A percentile compares a stretch with the other conserved stretches of the same genome.
Conservation (phyloP, 2,113 vertebrate genomes). For the Salvelinus alpinus region DNA sequence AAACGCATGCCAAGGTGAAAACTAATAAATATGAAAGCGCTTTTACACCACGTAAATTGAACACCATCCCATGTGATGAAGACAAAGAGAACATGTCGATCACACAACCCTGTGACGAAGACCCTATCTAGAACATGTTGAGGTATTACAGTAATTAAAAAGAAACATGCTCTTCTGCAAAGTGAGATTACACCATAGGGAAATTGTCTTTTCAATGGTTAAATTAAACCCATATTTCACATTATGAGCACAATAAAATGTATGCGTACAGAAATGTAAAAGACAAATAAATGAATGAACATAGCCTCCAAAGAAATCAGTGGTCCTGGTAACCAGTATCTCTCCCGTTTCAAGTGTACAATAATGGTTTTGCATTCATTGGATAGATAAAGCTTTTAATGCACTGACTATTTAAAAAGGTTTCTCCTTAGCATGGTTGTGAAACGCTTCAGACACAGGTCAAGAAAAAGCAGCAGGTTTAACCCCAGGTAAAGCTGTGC, state of each 20-base stretch:
- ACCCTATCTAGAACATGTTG: too few relatives aligned
- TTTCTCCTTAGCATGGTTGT: background rate
- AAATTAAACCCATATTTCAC: conserved; percentile 79
- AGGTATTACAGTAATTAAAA: conserved; percentile 1
- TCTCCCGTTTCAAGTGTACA: background rate
- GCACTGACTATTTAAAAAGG: background rate
- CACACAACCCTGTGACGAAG: too few relatives aligned
- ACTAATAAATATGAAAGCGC: conserved; percentile 51
- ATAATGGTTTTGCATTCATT: conserved; percentile 1
- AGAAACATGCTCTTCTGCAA: conserved; percentile 35
- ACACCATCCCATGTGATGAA: background rate
- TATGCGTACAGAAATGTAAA: conserved; percentile 61
- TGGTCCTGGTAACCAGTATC: conserved; percentile 5
- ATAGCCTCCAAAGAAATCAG: too few relatives aligned
- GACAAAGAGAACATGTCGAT: background rate
- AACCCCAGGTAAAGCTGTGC: conserved; percentile 14
- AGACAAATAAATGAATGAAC: conserved; percentile 43
- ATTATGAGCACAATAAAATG: conserved; percentile 56
- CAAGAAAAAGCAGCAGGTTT: background rate
- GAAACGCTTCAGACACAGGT: background rate
- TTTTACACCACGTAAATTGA: conserved; percentile 27
- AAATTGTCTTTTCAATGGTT: conserved; percentile 63
- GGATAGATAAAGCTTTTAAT: background rate
- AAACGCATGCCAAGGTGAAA: conserved; percentile 63
- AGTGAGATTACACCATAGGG: conserved; percentile 70